Conservation (phyloP, 2,888 invertebrate species). For the Stenodera caucasica region DNA sequence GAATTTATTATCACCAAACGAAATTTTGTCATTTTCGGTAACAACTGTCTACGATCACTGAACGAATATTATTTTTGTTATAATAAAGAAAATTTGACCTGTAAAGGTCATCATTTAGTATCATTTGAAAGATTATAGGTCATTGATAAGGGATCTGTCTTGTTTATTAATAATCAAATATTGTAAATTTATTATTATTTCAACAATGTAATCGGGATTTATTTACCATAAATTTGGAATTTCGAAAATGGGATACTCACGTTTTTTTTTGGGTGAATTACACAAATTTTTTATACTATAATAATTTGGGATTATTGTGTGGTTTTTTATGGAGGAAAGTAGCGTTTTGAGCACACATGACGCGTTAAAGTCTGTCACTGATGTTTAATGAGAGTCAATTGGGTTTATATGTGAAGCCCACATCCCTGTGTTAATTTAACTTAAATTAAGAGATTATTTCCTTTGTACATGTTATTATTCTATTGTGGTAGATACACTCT, state of each 20-base stretch:
- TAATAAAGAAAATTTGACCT: constrained; percentile 37
- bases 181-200: neutral
- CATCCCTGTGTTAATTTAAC: constrained; percentile 56
- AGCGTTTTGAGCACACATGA: constrained; percentile 36
- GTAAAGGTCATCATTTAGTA: constrained; percentile 40
- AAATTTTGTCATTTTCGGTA: constrained; percentile 1
- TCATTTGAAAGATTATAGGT: constrained; percentile 42
- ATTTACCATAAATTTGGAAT: too few species aligned
- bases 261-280: too few species aligned
- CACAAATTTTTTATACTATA: too few species aligned
- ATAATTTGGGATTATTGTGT: too few species aligned
- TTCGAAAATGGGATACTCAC: too few species aligned
- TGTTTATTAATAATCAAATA: constrained; percentile 17
- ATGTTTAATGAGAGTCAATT: constrained; percentile 54
- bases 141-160: constrained; percentile 30
- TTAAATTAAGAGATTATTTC: constrained; percentile 60
- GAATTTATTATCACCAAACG: constrained; percentile 4
- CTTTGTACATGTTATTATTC: constrained; percentile 57
- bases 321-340: neutral
- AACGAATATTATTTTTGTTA: constrained; percentile 37
- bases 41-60: constrained; percentile 26
- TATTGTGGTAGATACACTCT: constrained; percentile 44
- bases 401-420: constrained; percentile 56
- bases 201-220: too few species aligned
- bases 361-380: constrained; percentile 44